Percentiles rank a stretch among this genome's conserved stretches.
Evolutionary conservation across 2,888 invertebrate species (phyloP).

Genomic region (Deilephila elpenor): DNA sequence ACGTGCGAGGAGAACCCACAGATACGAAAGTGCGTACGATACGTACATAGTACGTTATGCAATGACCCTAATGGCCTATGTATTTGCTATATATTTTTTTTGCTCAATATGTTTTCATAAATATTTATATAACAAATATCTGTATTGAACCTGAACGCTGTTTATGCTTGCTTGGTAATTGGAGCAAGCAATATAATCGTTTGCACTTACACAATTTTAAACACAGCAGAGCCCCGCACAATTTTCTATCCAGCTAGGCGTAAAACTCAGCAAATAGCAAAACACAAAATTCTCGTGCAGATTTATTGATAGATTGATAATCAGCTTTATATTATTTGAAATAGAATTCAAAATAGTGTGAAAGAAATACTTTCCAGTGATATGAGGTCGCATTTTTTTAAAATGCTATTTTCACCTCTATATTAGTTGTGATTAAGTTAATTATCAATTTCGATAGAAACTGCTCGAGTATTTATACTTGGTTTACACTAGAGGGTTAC

Average conservation of each 20-base stretch:
- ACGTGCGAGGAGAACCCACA: not conserved
- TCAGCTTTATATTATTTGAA: too few species aligned
- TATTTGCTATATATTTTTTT: not conserved
- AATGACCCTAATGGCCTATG: not conserved
- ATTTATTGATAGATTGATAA: too few species aligned
- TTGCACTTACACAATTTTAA: not conserved
- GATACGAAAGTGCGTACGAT: slow-evolving; percentile 3
- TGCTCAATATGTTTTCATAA: not conserved
- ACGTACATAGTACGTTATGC: not conserved
- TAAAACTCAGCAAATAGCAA: not conserved
- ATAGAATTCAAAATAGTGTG: too few species aligned
- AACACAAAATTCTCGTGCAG: too few species aligned
- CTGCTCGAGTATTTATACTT: too few species aligned
- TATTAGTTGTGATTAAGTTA: too few species aligned
- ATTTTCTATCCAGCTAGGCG: not conserved
- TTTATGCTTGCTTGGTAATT: not conserved
- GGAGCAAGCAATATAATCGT: not conserved
- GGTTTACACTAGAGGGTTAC: too few species aligned
- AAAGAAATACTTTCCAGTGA: too few species aligned
- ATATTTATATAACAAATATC: too few species aligned
- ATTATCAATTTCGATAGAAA: too few species aligned
- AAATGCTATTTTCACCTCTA: too few species aligned
- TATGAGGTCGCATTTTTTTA: too few species aligned
- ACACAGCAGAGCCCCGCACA: not conserved
- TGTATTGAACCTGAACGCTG: not conserved